Base-by-base conservation (phyloP, 2,113 vertebrate genomes). In the Hippocampus comes region DNA sequence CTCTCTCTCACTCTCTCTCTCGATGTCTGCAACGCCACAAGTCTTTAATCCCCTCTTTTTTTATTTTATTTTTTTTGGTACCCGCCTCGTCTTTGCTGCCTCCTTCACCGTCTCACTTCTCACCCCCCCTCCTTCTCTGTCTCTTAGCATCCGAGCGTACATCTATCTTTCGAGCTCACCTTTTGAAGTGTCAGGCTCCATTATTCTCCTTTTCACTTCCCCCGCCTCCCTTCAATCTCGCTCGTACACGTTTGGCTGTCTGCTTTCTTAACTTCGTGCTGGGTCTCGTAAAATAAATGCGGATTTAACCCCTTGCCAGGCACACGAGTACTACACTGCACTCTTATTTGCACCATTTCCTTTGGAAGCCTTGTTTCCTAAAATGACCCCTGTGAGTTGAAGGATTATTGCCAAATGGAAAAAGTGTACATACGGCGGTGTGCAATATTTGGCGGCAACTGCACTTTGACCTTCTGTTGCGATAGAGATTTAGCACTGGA, bases 281-380 rank as follows among this genome's bases (percentile, higher is more conserved):
- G 21, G 2, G 53, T 56, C 53, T 56, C 53, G 73, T 78, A 75
- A 86, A 86, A 82, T 79, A 76, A 85, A 81, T 79, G 74, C 73
- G 81, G 85, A 79, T 71, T 34, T 78, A 74, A 81, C 78, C 84
- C 79, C 82, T 86, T 77, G 80, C 74, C 68, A 72, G 63, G 53
- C 8, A 10, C 10, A 23, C 21, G 11, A 56, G 25, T 65, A 78
- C 82, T 81, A 85, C 81, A 78, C 85, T 85, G 87, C 56, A 68
- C 73, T 78, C 73, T 83, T 63, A 67, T 83, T 78, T 77, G 53
- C 42, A 34, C 30, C 71, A 65, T 77, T 51, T 73, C 46, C 73
- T 82, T 78, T 78, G 73, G 78, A 77, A 88, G 80, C 70, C 68
- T 76, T 80, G 70, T 83, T 78, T 80, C 81, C 81, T 56, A 14